Base-by-base conservation (phyloP, 2,797 vertebrate genomes). In the Arvicola amphibius region DNA sequence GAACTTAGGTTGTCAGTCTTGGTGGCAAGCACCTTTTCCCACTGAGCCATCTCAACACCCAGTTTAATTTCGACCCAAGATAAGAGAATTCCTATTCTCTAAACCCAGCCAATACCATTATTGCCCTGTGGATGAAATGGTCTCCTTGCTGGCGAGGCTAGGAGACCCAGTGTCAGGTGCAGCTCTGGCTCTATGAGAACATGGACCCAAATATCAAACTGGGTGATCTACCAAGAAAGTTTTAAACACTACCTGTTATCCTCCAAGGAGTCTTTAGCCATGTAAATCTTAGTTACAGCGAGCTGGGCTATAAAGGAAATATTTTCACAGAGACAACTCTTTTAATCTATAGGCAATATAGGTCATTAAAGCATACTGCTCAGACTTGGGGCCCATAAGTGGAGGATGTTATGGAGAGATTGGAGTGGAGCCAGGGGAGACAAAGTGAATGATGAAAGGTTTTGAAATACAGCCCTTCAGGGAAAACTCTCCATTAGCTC, bases 391-490 rank as follows among this genome's bases (percentile, higher is more conserved):
- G 53, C 84, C 94, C 84, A 27, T 94, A 93, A 96, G 85, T 88
- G 76, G 74, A 97, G 46, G 81, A 96, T 46, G 93, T 96, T 96
- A 79, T 83, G 34, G 78, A 91, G 73, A 88, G 88, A 88, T 77
- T 97, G 96, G 94, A 97, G 73, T 88, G 78, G 88, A 96, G 95
- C 96, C 97, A 96, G 67, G 63, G 61, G 63, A 96, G 92, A 79
- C 78, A 88, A 87, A 90, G 95, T 76, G 84, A 95, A 88, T 96
- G 85, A 95, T 96, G 88, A 86, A 96, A 83, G 94, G 76, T 83
- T 96, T 95, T 96, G 94, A 96, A 90, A 97, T 97, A 97, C 78
- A 90, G 97, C 96, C 63, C 97, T 97, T 96, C 76, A 51, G 97
- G 97, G 97, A 93, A 79, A 96, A 74, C 93, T 85, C 92, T 92